These are phyloP conservation scores for Orussus abietinus DNA, from an alignment of 1,140 invertebrate genomes.

Conservation along the genomic window DNA sequence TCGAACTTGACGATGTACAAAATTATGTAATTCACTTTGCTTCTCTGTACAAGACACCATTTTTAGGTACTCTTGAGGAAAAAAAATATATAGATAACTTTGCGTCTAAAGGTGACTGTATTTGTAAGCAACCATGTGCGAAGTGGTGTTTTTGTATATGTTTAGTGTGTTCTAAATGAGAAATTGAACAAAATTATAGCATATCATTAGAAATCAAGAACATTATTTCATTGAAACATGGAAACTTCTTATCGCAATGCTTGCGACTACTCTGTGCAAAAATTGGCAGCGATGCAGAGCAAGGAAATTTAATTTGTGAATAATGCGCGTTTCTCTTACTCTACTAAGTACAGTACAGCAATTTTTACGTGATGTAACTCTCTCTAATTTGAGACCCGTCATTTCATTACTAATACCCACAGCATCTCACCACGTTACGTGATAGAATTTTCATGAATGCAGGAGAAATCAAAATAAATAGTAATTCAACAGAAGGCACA, in stretches of 20 bases:
- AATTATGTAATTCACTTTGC: conserved; percentile 39
- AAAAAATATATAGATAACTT: conserved; percentile 40
- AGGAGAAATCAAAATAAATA: background rate
- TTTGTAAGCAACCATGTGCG: conserved; percentile 39
- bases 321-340: too few relatives aligned
- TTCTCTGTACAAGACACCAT: conserved; percentile 36
- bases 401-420: too few relatives aligned
- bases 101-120: conserved; percentile 37
- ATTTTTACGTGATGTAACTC: too few relatives aligned
- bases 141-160: conserved; percentile 41
- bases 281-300: too few relatives aligned
- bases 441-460: conserved; percentile 14
- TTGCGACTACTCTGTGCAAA: too few relatives aligned
- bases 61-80: conserved; percentile 39
- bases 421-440: too few relatives aligned
- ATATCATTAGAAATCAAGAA: conserved; percentile 32
- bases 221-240: conserved; percentile 38
- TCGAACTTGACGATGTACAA: conserved; percentile 44
- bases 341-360: too few relatives aligned
- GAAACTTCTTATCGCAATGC: too few relatives aligned
- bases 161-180: conserved; percentile 33
- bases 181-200: conserved; percentile 28
- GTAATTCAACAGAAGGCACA: background rate
- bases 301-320: too few relatives aligned
- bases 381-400: too few relatives aligned